Evolutionary conservation across 2,797 vertebrate species (phyloP), one percentile per base, ranked within the genome.

Genomic region (Pipistrellus pygmaeus): DNA sequence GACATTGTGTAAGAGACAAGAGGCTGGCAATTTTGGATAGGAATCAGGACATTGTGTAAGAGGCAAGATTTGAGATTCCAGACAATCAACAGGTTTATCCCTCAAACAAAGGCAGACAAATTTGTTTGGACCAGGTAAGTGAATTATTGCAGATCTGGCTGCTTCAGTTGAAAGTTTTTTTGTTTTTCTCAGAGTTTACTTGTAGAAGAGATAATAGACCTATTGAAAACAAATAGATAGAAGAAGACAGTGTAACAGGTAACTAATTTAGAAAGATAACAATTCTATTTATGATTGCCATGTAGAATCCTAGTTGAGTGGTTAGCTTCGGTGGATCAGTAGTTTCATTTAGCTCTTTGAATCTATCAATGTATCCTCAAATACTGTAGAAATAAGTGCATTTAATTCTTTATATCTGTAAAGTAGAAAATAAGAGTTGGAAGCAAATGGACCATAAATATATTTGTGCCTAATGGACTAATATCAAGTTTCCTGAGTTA

Each of bases 141-240:
- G 93, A 95, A 81, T 95, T 93, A 93, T 62, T 96, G 71, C 62
- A 91, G 80, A 95, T 93, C 91, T 95, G 71, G 25, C 64, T 85
- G 57, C 57, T 93, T 91, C 15, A 35, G 84, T 68, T 76, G 75
- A 23, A 85, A 72, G 62, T n/a, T 64, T n/a, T 10, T 35, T 94
- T 93, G 8, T 8, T 38, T 69, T 90, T 94, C 92, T 35, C 68
- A 92, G 96, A 88, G 85, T 44, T 82, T 83, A 72, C 76, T 83
- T 95, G 35, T 69, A 92, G 87, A 90, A 64, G 85, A 91, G 93
- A 91, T 89, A 94, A 51, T 38, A 88, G 38, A 64, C 23, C 51
- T 87, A 48, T 88, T 93, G 64, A 64, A 91, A 95, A 57, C 48
- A 72, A 87, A 68, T 6, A 80, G n/a, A 87, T 41, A 35, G 57